Conservation (phyloP, 2,888 invertebrate genomes). For the Lysandra coridon region DNA sequence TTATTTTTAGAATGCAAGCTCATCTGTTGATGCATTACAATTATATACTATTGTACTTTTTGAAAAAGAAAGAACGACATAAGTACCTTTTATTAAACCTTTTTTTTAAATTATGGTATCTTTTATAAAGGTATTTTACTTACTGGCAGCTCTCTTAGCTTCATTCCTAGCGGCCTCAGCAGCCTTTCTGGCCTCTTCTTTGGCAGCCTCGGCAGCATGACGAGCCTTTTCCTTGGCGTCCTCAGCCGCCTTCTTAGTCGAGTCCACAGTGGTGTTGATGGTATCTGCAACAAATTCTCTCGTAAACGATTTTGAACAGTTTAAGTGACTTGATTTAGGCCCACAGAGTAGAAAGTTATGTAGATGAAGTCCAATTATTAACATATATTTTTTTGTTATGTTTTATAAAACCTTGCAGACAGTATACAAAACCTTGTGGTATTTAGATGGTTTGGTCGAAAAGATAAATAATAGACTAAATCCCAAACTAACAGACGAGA, state of each 20-base stretch:
- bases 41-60: no score
- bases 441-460: neutral
- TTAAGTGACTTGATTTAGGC: neutral
- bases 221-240: conserved; percentile 71
- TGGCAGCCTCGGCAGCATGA: conserved; percentile 63
- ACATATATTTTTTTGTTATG: no score
- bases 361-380: neutral
- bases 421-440: neutral
- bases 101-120: no score
- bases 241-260: conserved; percentile 71
- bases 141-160: conserved; percentile 68
- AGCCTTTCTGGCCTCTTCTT: conserved; percentile 60
- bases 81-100: no score
- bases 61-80: no score
- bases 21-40: no score
- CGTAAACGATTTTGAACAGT: conserved; percentile 15
- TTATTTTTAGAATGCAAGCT: neutral
- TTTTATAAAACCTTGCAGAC: no score
- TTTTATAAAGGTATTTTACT: conserved; percentile 42
- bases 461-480: neutral
- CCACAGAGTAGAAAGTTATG: neutral
- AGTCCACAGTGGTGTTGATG: conserved; percentile 67
- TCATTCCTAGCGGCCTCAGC: conserved; percentile 67
- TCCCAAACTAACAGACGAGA: neutral
- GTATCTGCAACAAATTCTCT: conserved; percentile 55